A percentile compares a stretch with the other conserved stretches of the same genome.
Evolutionary conservation across 2,888 invertebrate genomes (phyloP).

Genomic region (Byasa hedistus): DNA sequence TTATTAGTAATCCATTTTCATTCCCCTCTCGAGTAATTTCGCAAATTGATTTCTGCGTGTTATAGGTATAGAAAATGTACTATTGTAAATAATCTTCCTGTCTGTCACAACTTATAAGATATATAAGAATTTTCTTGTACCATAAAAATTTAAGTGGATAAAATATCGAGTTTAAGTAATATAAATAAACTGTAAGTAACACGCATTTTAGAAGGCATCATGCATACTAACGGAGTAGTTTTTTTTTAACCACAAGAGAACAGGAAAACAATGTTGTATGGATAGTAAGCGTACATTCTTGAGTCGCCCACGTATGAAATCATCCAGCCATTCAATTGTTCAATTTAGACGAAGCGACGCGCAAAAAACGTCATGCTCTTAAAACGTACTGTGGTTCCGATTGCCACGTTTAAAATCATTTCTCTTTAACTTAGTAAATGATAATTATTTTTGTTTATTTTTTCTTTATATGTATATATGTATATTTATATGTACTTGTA

Average conservation of each 20-base stretch:
- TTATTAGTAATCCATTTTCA: conserved; percentile 34
- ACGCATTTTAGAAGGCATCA: neutral
- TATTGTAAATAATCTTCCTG: no score
- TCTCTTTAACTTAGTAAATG: no score
- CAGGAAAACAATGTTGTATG: conserved; percentile 13
- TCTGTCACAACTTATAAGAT: no score
- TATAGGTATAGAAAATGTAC: neutral
- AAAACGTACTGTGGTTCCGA: conserved; percentile 10
- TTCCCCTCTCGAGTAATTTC: conserved; percentile 2
- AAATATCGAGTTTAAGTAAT: no score
- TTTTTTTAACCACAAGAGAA: conserved; percentile 8
- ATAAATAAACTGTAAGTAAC: no score
- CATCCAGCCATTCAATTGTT: conserved; percentile 28
- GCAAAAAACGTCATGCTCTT: conserved; percentile 23
- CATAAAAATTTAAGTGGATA: no score
- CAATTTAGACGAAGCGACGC: conserved; percentile 21
- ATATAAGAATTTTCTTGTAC: no score
- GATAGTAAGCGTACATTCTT: conserved; percentile 27
- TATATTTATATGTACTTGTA: no score
- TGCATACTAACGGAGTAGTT: neutral
- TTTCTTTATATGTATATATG: no score
- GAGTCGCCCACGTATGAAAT: conserved; percentile 24
- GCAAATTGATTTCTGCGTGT: neutral
- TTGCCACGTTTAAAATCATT: conserved; percentile 9
- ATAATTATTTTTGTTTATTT: no score